A percentile compares a stretch with the other conserved stretches of the same genome.
These are phyloP conservation scores for Leptestheria dahalacensis DNA, from an alignment of 1,140 invertebrate species.

Conservation along the genomic window DNA sequence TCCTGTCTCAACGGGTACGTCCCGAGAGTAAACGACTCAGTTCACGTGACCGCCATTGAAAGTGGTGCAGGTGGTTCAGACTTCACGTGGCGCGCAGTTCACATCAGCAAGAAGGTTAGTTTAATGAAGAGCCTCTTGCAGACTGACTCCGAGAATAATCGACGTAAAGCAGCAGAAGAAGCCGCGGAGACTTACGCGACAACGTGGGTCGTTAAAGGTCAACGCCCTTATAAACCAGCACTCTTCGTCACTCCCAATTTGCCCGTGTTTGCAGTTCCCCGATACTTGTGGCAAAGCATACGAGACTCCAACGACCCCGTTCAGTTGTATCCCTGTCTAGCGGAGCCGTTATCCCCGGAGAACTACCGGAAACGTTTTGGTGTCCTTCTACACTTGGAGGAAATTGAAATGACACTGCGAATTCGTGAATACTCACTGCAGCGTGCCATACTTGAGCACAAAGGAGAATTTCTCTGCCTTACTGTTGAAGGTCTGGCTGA, in stretches of 20 bases:
- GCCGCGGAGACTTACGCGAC: conserved; percentile 12
- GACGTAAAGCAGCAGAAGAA: not conserved
- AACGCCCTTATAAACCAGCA: conserved; percentile 30
- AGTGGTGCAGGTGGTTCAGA: not conserved
- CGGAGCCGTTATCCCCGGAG: conserved; percentile 12
- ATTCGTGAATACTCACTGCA: conserved; percentile 53
- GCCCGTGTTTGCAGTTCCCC: conserved; percentile 24
- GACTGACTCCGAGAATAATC: too few species aligned
- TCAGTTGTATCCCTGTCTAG: conserved; percentile 20
- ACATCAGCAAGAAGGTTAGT: not conserved
- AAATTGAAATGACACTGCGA: conserved; percentile 41
- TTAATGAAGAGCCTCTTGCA: too few species aligned
- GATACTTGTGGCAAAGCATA: conserved; percentile 19
- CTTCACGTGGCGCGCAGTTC: not conserved
- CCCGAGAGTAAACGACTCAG: not conserved
- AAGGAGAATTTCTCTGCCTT: conserved; percentile 45
- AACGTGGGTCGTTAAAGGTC: conserved; percentile 40
- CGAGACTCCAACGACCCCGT: conserved; percentile 22
- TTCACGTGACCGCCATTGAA: not conserved
- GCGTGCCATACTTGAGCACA: conserved; percentile 41
- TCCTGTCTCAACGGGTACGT: not conserved
- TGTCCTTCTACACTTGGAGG: conserved; percentile 58
- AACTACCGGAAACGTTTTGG: conserved; percentile 39
- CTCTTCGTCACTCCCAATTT: conserved; percentile 22
- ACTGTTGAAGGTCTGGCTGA: conserved; percentile 65